A percentile compares a stretch with the other conserved stretches of the same genome.
Conservation (phyloP, 1,140 invertebrate species). For the Meloidogyne floridensis region DNA sequence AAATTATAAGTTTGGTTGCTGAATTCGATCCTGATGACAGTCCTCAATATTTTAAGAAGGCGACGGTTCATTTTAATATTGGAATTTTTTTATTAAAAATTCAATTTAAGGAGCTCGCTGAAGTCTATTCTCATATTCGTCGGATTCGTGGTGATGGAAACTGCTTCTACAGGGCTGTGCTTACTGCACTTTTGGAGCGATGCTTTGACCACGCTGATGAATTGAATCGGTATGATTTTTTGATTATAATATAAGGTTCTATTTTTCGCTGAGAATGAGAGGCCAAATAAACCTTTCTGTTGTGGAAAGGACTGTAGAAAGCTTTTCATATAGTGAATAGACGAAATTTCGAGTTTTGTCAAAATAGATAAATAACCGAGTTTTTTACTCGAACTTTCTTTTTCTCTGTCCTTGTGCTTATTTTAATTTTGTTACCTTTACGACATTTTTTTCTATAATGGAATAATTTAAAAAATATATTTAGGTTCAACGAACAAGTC, state of each 20-base stretch:
- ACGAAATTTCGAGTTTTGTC: background rate
- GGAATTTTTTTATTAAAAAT: too few relatives aligned
- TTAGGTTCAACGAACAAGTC: conserved; percentile 36
- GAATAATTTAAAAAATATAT: background rate
- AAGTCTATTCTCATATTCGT: conserved; percentile 48
- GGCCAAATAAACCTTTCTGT: too few relatives aligned
- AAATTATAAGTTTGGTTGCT: conserved; percentile 26
- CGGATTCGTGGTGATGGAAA: conserved; percentile 57
- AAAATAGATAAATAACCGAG: too few relatives aligned
- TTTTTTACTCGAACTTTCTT: too few relatives aligned
- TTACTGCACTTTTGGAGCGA: conserved; percentile 49
- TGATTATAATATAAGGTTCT: background rate
- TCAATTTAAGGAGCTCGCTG: conserved; percentile 46
- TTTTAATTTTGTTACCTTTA: too few relatives aligned
- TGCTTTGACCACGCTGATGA: conserved; percentile 40
- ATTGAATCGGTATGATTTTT: conserved; percentile 39
- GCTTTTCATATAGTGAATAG: background rate
- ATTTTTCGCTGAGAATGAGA: too few relatives aligned
- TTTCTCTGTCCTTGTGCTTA: too few relatives aligned
- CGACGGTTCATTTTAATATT: conserved; percentile 32
- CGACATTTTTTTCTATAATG: too few relatives aligned
- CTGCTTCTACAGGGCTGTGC: conserved; percentile 55
- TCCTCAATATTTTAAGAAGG: conserved; percentile 48
- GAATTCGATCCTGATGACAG: conserved; percentile 34
- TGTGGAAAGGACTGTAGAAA: too few relatives aligned